phyloP scores from a whole-genome alignment of 2,888 invertebrate genomes.

The Tenodera sinensis region DNA sequence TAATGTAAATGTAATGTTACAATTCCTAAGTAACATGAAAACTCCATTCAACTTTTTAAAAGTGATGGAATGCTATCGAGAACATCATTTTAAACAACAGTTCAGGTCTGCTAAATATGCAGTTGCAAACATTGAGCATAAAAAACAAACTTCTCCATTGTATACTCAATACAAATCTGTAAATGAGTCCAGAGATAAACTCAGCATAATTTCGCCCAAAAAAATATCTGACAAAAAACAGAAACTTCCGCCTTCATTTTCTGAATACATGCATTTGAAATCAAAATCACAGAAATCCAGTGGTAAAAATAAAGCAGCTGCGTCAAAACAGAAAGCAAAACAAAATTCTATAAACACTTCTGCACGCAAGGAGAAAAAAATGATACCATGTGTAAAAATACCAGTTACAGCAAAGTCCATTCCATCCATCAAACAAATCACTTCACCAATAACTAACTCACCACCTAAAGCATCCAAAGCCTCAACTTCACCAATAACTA shows the following conservation, averaged over 20 bases:
- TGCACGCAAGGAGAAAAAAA: neutral
- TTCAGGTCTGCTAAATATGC: neutral
- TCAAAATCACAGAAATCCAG: neutral
- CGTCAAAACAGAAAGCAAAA: neutral
- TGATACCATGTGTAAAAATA: neutral
- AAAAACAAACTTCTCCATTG: neutral
- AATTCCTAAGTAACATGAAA: neutral
- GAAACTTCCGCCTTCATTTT: slow-evolving; percentile 19
- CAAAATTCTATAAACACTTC: neutral
- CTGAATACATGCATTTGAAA: slow-evolving; percentile 3
- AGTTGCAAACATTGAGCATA: neutral
- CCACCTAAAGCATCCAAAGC: neutral
- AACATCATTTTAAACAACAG: neutral
- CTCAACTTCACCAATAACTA: neutral
- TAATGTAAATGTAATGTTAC: neutral
- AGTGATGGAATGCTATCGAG: neutral
- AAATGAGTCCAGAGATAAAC: no score
- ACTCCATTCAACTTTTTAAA: neutral
- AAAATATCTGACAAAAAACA: neutral
- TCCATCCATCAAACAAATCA: no score
- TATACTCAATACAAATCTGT: no score
- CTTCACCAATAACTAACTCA: neutral
- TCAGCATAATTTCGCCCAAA: neutral
- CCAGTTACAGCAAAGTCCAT: neutral
- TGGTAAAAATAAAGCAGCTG: neutral